Conservation (phyloP, 2,888 invertebrate genomes). For the Fissipunctia ypsillon region DNA sequence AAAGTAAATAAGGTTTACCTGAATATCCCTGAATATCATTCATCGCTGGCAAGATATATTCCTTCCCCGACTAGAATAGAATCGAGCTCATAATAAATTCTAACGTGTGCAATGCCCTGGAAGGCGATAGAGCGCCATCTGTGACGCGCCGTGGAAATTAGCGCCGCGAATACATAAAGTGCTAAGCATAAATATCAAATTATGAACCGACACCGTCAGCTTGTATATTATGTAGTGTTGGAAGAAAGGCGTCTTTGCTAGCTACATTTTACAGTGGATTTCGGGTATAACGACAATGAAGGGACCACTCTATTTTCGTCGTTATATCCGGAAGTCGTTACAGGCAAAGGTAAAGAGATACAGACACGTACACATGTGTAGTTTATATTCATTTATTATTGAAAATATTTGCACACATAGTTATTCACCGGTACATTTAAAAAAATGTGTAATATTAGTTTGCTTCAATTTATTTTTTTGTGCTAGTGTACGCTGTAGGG, state of each 20-base stretch:
- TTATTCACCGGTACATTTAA: too few relatives aligned
- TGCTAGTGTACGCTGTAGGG: too few relatives aligned
- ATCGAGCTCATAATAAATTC: conserved; percentile 60
- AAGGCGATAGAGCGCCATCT: conserved; percentile 56
- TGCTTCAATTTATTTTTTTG: too few relatives aligned
- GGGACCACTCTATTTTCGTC: too few relatives aligned
- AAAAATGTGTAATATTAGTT: too few relatives aligned
- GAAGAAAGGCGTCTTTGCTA: neutral
- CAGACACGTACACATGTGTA: too few relatives aligned
- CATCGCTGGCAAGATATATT: conserved; percentile 38
- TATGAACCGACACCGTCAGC: conserved; percentile 21
- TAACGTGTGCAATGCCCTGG: conserved; percentile 53
- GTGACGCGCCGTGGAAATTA: conserved; percentile 38
- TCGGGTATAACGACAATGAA: too few relatives aligned
- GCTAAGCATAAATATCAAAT: conserved; percentile 29
- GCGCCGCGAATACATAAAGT: conserved; percentile 36
- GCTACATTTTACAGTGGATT: too few relatives aligned
- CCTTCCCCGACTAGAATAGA: conserved; percentile 50
- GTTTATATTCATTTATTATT: too few relatives aligned
- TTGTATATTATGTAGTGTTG: conserved; percentile 16
- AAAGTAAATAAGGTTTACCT: conserved; percentile 32
- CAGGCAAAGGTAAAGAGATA: too few relatives aligned
- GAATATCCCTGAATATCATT: conserved; percentile 34
- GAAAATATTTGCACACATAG: too few relatives aligned
- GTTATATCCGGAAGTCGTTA: too few relatives aligned